Evolutionary conservation across 2,113 vertebrate species (phyloP).

Genomic region (Agelaius tricolor): DNA sequence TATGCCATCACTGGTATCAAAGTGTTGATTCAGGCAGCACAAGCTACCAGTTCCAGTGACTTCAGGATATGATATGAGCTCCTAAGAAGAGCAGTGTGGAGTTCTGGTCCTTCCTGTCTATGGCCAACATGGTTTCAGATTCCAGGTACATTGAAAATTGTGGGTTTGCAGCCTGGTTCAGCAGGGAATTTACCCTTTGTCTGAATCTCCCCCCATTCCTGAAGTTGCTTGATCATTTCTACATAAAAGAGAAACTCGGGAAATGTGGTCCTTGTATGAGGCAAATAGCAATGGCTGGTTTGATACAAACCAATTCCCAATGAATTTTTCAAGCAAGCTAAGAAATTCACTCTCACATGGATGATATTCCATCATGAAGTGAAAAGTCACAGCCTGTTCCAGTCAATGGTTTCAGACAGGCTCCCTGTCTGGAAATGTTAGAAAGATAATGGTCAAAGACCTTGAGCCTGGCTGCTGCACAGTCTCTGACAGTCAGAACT

Average conservation of each 20-base stretch:
- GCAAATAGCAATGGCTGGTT: background rate
- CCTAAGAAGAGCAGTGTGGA: background rate
- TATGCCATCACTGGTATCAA: background rate
- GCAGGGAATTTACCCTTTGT: background rate
- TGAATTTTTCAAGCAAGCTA: background rate
- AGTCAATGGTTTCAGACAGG: background rate
- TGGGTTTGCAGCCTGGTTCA: background rate
- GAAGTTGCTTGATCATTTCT: background rate
- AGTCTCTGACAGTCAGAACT: background rate
- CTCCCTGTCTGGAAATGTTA: background rate
- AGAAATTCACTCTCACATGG: background rate
- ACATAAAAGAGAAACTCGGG: background rate
- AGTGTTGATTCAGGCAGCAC: background rate
- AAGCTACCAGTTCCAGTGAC: background rate
- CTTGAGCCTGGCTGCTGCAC: background rate
- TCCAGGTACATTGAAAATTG: background rate
- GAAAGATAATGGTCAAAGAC: background rate
- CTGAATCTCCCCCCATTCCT: background rate
- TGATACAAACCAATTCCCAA: background rate
- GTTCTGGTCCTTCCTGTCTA: background rate
- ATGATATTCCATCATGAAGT: background rate
- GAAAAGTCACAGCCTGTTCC: background rate
- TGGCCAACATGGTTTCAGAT: background rate
- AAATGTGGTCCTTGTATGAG: fast-evolving
- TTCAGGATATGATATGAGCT: background rate